Conservation (phyloP, 1,140 invertebrate genomes). For the Dendroctonus valens region DNA sequence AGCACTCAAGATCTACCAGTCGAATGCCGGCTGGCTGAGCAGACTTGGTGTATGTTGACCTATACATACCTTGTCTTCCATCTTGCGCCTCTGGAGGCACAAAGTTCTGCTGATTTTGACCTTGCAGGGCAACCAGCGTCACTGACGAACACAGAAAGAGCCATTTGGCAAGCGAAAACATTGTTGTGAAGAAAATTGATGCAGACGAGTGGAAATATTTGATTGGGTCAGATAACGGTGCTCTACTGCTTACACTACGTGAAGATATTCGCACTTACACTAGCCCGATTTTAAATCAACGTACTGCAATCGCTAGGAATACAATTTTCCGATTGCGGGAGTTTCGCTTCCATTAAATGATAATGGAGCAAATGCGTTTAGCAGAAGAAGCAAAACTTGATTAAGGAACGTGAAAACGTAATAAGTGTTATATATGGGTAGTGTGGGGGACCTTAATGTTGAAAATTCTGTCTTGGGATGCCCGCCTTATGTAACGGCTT, state of each 20-base stretch:
- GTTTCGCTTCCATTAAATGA: not conserved
- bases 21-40: too few species aligned
- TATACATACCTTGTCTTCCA: conserved; percentile 47
- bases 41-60: conserved; percentile 14
- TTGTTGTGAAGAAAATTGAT: conserved; percentile 28
- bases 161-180: conserved; percentile 51
- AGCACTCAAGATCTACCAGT: too few species aligned
- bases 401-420: not conserved
- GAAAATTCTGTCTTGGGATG: conserved; percentile 29
- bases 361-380: not conserved
- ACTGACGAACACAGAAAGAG: conserved; percentile 52
- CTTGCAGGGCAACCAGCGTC: conserved; percentile 52
- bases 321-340: too few species aligned
- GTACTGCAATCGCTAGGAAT: too few species aligned
- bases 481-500: conserved; percentile 22
- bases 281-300: conserved; percentile 10
- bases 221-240: conserved; percentile 28
- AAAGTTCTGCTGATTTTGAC: conserved; percentile 55
- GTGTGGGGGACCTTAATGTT: conserved; percentile 22
- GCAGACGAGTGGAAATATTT: conserved; percentile 6
- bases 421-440: conserved; percentile 18
- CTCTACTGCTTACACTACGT: conserved; percentile 13
- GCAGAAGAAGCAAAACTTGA: conserved; percentile 1
- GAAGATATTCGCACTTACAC: conserved; percentile 23
- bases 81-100: conserved; percentile 35